Evolutionary conservation across 2,113 vertebrate genomes (phyloP), one percentile per base, ranked within the genome.

Genomic region (Seriola aureovittata): DNA sequence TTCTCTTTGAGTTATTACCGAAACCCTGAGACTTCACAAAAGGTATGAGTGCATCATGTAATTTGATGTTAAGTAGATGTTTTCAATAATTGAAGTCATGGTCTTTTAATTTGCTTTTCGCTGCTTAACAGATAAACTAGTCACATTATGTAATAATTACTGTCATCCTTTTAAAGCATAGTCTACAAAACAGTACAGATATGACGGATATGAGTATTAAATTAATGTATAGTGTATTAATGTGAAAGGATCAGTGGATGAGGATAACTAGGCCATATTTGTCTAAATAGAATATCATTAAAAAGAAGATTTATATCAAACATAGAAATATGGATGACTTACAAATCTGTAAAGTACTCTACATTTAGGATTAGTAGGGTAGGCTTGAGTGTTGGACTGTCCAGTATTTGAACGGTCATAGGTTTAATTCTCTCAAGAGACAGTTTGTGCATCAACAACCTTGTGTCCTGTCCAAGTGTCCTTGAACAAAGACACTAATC

Each of bases 401-500:
- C 14, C n/a, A 10, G 14, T 65, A 8, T 25, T 63, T 63, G 8
- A 71, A 69, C 66, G 72, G 66, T 85, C 73, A 78, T 44, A 1
- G 32, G 69, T 74, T 72, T 62, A 63, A 25, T 57, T 25, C 65
- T 34, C 64, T 59, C 52, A 55, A 48, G 50, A 77, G 62, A 50
- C 60, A 3, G 8, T 21, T 5, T 75, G 74, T 62, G 17, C 52
- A 70, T 71, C 50, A 78, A 71, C 69, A 78, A 59, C 25, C 38
- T 48, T 58, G 42, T 81, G 67, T 82, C 52, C 29, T 17, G 21
- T 65, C 5, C 48, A 64, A 32, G 71, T 52, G 90, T 86, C 90
- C 90, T 88, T 86, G 84, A 44, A 69, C 44, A 77, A 80, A 81
- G 67, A 72, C 76, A 21, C 10, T 29, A 62, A 67, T 38, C 36